Evolutionary conservation across 2,888 invertebrate genomes (phyloP), one percentile per base, ranked within the genome.

Genomic region (Strigamia transsilvanica): DNA sequence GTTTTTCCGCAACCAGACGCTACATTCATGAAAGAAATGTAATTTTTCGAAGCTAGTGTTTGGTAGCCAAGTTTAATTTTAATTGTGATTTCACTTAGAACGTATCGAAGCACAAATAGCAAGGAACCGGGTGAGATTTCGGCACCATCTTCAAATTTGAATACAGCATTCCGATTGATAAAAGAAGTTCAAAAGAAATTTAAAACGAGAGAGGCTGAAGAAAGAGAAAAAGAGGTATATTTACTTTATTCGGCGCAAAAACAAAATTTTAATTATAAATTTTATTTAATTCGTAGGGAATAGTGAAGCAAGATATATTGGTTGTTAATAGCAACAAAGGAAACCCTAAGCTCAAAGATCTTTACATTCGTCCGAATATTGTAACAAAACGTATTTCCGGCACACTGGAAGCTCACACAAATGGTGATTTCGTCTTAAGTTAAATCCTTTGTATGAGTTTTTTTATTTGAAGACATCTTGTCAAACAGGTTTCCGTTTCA

Each of bases 161-260:
- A 96, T 88, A 98, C 96, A 12, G 98, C 98, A 38, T 98, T 98
- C 89, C 92, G 99, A 85, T 91, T 99, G 82, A 99, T 99, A 86
- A 99, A 99, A 89, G 99, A 99, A 90, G 96, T 98, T 41, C 99
- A 99, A 90, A 98, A 99, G 89, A 96, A 96, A 87, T 99, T 96
- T 89, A 98, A 97, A 89, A 98, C 97, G 0, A 91, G 99, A 84
- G 99, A 99, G 89, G 98, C 98, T 0, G 99, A 99, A 88, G 99
- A 99, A 88, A 92, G 96, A 82, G 99, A 99, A 88, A 98, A 98
- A 86, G 99, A 99, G 88, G 97, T 82, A 82, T n/a, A 21, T 15
- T 78, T 73, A 13, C 12, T n/a, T 73, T n/a, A 18, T 66, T 32
- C 46, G 10, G 10, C 46, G 3, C 2, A 21, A 79, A 46, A 7